phyloP scores from a whole-genome alignment of 2,888 invertebrate species.

The Eudiplozoon nipponicum region DNA sequence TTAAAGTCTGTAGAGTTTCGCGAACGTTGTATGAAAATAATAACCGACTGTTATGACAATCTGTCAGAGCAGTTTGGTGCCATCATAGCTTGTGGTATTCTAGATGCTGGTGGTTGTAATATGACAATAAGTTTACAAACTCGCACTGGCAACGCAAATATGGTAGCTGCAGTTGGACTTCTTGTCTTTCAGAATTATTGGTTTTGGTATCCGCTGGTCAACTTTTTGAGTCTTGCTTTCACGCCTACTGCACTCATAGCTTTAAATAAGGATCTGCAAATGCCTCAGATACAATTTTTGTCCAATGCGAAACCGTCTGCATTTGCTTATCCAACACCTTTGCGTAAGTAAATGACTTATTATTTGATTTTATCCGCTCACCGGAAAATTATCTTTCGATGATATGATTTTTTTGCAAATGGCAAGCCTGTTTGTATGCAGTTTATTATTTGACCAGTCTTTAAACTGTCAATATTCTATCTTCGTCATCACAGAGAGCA shows the following conservation, averaged over 20 bases:
- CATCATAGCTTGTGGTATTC: slow-evolving; percentile 51
- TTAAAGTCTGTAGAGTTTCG: slow-evolving; percentile 67
- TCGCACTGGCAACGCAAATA: slow-evolving; percentile 47
- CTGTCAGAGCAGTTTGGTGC: slow-evolving; percentile 97
- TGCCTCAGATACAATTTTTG: slow-evolving; percentile 48
- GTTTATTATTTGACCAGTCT: too few species aligned
- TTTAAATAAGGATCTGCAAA: slow-evolving; percentile 54
- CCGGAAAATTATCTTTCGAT: too few species aligned
- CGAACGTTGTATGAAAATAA: slow-evolving; percentile 67
- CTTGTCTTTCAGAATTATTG: slow-evolving; percentile 90
- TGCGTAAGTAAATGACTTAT: too few species aligned
- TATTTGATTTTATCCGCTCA: too few species aligned
- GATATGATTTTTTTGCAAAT: too few species aligned
- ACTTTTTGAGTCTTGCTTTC: slow-evolving; percentile 70
- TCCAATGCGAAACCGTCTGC: slow-evolving; percentile 69
- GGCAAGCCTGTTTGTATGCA: too few species aligned
- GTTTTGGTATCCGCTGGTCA: slow-evolving; percentile 97
- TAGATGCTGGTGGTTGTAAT: slow-evolving; percentile 46
- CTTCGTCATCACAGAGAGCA: too few species aligned
- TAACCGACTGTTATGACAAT: slow-evolving; percentile 90
- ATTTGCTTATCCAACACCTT: slow-evolving; percentile 73
- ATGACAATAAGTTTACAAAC: slow-evolving; percentile 74
- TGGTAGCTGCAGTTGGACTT: slow-evolving; percentile 79
- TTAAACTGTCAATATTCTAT: too few species aligned
- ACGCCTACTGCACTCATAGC: slow-evolving; percentile 76